phyloP scores from a whole-genome alignment of 2,888 invertebrate genomes.

The Drosophila leonis region DNA sequence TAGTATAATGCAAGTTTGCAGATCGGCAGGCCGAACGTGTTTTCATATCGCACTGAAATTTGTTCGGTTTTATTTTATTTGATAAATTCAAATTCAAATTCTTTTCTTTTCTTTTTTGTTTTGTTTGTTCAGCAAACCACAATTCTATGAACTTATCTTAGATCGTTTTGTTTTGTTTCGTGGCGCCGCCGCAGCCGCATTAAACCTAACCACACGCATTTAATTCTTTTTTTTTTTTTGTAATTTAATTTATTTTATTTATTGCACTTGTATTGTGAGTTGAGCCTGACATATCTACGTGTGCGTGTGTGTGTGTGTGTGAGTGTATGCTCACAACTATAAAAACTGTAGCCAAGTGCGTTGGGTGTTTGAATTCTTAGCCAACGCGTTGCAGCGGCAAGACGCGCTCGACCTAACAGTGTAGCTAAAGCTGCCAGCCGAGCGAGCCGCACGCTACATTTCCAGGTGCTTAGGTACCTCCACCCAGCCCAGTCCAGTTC shows the following conservation, averaged over 20 bases:
- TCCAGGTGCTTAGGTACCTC: slow-evolving; percentile 11
- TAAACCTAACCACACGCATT: slow-evolving; percentile 36
- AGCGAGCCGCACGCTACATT: not conserved
- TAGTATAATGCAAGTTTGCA: slow-evolving; percentile 8
- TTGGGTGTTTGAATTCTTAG: slow-evolving; percentile 27
- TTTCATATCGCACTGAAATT: slow-evolving; percentile 13
- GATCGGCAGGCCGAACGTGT: slow-evolving; percentile 55
- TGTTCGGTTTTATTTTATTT: slow-evolving; percentile 13
- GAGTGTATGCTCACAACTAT: slow-evolving; percentile 12
- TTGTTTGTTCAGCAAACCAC: slow-evolving; percentile 23
- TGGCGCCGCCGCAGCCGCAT: slow-evolving; percentile 22
- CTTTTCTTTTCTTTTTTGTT: not conserved
- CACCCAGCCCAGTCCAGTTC: too few species aligned
- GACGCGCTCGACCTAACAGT: not conserved
- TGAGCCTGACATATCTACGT: not conserved
- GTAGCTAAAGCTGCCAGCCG: not conserved
- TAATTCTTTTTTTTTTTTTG: slow-evolving; percentile 18
- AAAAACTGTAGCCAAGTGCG: slow-evolving; percentile 29
- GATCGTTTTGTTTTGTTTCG: slow-evolving; percentile 41
- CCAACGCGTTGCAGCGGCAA: slow-evolving; percentile 14
- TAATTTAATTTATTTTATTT: slow-evolving; percentile 21
- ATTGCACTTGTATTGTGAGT: slow-evolving; percentile 16
- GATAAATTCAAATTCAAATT: not conserved
- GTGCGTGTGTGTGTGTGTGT: not conserved
- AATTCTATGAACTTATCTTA: slow-evolving; percentile 24